These are phyloP conservation scores for Hanleya hanleyi DNA, from an alignment of 2,888 invertebrate species.

Conservation along the genomic window DNA sequence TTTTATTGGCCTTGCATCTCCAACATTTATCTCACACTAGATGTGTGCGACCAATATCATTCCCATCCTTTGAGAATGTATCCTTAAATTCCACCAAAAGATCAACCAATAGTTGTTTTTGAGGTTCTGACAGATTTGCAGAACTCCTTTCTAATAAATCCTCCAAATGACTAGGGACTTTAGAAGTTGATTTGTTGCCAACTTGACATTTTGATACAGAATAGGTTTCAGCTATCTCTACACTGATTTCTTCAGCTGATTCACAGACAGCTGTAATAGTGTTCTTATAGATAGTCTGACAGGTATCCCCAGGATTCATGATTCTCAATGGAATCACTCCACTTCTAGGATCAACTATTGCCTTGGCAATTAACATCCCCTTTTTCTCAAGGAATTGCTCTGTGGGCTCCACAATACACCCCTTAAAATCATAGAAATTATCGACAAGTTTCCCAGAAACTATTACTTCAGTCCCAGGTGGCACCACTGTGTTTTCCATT, in stretches of 20 bases:
- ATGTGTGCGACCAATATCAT: conserved; percentile 10
- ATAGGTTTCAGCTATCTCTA: too few species aligned
- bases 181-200: too few species aligned
- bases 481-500: too few species aligned
- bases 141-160: neutral
- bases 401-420: neutral
- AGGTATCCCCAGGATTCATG: conserved; percentile 16
- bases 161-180: neutral
- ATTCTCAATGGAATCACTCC: conserved; percentile 18
- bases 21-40: conserved; percentile 7
- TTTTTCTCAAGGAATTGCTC: neutral
- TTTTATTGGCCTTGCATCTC: conserved; percentile 9
- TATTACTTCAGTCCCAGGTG: too few species aligned
- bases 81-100: conserved; percentile 7
- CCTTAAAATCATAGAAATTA: too few species aligned
- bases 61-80: conserved; percentile 1
- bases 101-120: neutral
- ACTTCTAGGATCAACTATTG: conserved; percentile 11
- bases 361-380: neutral
- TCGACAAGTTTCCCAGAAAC: too few species aligned
- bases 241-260: too few species aligned
- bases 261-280: neutral
- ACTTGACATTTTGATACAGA: too few species aligned
- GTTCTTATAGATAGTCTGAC: conserved; percentile 9
- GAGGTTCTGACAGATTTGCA: neutral